Evolutionary conservation across 2,797 vertebrate genomes (phyloP).

Genomic region (Craterocephalus amniculus): DNA sequence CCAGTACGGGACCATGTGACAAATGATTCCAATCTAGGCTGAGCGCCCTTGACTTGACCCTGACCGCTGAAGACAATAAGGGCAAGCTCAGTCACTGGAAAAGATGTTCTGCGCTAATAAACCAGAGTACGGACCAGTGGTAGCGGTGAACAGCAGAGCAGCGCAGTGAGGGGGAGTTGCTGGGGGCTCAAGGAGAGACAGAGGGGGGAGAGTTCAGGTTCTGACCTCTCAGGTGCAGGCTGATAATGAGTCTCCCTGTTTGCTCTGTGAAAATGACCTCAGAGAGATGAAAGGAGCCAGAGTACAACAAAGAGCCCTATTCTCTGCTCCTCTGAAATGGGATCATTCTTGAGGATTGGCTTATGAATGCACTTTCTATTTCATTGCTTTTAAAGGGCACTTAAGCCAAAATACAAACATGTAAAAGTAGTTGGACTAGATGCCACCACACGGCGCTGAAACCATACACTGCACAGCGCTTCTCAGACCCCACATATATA

Average conservation of each 20-base stretch:
- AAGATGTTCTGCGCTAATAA: slow-evolving; percentile 99
- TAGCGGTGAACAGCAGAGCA: slow-evolving; percentile 64
- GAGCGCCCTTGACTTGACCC: slow-evolving; percentile 99
- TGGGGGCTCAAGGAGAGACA: slow-evolving; percentile 49
- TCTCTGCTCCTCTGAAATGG: slow-evolving; percentile 88
- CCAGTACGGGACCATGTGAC: slow-evolving; percentile 94
- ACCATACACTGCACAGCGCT: slow-evolving; percentile 52
- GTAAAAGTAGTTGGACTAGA: slow-evolving; percentile 77
- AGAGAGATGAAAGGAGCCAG: slow-evolving; percentile 87
- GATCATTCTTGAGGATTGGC: slow-evolving; percentile 80
- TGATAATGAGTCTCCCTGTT: slow-evolving; percentile 95
- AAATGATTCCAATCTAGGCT: slow-evolving; percentile 99
- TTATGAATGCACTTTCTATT: slow-evolving; percentile 86
- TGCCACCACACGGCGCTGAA: slow-evolving; percentile 64
- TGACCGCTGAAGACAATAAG: slow-evolving; percentile 96
- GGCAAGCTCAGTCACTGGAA: slow-evolving; percentile 98
- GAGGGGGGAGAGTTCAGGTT: slow-evolving; percentile 87
- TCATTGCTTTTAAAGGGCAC: slow-evolving; percentile 83
- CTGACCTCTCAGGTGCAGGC: slow-evolving; percentile 98
- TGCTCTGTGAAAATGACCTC: slow-evolving; percentile 90
- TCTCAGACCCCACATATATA: slow-evolving; percentile 74
- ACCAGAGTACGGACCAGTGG: slow-evolving; percentile 89
- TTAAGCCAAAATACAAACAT: slow-evolving; percentile 85
- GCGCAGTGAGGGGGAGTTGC: slow-evolving; percentile 41
- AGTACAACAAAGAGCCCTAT: slow-evolving; percentile 92